phyloP scores from a whole-genome alignment of 1,140 invertebrate genomes.

The Daktulosphaira vitifoliae region DNA sequence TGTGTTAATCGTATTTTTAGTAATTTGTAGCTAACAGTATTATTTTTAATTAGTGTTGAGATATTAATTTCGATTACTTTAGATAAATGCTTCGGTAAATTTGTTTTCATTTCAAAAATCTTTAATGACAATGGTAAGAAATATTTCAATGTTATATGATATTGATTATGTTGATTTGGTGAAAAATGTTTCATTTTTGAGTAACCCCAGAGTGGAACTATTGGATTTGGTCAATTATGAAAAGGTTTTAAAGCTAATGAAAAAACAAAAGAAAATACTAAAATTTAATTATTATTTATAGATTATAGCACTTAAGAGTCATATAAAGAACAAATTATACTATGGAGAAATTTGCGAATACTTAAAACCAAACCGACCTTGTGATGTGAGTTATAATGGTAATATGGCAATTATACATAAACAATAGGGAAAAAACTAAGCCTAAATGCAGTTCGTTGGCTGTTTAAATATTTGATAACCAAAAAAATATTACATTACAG shows the following conservation, averaged over 20 bases:
- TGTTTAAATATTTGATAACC: too few species aligned
- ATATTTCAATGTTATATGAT: background rate
- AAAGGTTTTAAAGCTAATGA: too few species aligned
- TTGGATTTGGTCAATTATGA: background rate
- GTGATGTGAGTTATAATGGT: background rate
- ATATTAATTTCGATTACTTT: background rate
- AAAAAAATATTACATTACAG: too few species aligned
- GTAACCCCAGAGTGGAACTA: background rate
- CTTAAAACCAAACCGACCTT: background rate
- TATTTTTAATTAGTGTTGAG: too few species aligned
- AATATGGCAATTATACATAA: background rate
- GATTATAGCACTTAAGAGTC: background rate
- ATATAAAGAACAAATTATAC: background rate
- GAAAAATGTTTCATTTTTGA: background rate
- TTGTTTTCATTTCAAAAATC: constrained; percentile 17
- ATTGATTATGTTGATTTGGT: constrained; percentile 1
- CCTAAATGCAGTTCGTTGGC: too few species aligned
- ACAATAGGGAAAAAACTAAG: background rate
- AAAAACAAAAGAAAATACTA: too few species aligned
- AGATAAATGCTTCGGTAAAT: background rate
- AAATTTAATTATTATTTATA: too few species aligned
- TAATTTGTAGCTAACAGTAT: too few species aligned
- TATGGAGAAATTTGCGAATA: background rate
- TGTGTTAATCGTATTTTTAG: too few species aligned
- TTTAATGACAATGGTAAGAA: background rate